Evolutionary conservation across 2,113 vertebrate species (phyloP).

Genomic region (Phyllostomus hastatus): DNA sequence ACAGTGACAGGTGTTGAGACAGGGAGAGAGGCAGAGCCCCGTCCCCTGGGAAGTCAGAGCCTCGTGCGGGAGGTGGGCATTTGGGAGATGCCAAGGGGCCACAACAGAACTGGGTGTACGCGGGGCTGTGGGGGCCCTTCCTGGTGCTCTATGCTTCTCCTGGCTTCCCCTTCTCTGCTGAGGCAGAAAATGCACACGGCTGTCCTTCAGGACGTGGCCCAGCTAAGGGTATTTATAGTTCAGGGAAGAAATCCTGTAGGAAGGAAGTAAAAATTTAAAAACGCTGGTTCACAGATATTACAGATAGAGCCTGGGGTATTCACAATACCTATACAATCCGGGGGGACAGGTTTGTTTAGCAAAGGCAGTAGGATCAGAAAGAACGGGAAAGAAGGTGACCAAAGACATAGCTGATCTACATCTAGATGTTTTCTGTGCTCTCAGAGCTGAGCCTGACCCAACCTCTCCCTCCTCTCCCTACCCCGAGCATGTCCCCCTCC

Average conservation of each 20-base stretch:
- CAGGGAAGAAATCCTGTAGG: not conserved
- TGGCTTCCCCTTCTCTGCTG: not conserved
- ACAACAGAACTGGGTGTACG: not conserved
- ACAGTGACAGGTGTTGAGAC: not conserved
- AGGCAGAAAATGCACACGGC: not conserved
- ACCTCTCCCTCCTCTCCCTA: not conserved
- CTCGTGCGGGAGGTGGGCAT: fast-evolving
- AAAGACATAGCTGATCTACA: not conserved
- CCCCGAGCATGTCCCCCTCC: fast-evolving
- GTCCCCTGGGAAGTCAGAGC: not conserved
- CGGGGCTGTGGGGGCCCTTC: not conserved
- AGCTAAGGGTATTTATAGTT: not conserved
- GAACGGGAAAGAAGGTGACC: not conserved
- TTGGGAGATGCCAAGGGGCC: not conserved
- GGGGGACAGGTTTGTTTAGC: not conserved
- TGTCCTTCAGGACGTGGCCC: not conserved
- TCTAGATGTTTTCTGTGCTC: not conserved
- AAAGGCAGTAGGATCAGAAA: not conserved
- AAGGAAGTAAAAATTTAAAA: not conserved
- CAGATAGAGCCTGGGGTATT: not conserved
- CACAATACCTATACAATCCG: not conserved
- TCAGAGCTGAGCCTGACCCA: not conserved
- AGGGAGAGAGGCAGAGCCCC: not conserved
- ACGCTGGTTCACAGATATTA: not conserved
- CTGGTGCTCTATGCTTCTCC: not conserved